These are phyloP conservation scores for Psylliodes chrysocephalus DNA, from an alignment of 2,888 invertebrate species.

Conservation along the genomic window DNA sequence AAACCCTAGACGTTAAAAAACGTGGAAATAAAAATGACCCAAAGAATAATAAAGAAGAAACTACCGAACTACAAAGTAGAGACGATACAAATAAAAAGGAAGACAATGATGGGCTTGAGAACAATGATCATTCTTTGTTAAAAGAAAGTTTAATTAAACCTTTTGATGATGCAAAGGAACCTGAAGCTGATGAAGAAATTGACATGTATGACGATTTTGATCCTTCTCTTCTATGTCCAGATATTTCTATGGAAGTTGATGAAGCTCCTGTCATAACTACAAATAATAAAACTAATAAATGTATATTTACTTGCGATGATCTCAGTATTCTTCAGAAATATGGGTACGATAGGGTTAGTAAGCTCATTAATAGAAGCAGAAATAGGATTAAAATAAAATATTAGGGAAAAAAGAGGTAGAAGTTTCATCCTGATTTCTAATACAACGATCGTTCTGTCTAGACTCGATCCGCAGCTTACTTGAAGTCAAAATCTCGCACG, in stretches of 20 bases:
- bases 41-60: constrained; percentile 2
- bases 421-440: no score
- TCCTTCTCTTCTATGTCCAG: constrained; percentile 59
- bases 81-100: background rate
- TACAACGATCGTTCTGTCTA: no score
- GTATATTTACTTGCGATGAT: no score
- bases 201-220: constrained; percentile 54
- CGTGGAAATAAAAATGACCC: background rate
- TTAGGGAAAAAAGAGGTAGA: no score
- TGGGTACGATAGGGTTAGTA: no score
- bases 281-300: no score
- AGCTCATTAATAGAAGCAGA: no score
- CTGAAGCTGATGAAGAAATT: constrained; percentile 41
- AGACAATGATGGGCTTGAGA: background rate
- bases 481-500: no score
- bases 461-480: no score
- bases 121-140: constrained; percentile 1
- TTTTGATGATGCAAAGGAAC: constrained; percentile 11
- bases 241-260: constrained; percentile 61
- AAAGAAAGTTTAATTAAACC: constrained; percentile 36
- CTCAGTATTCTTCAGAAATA: no score
- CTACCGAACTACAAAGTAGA: no score
- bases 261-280: constrained; percentile 54
- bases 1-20: constrained; percentile 18
- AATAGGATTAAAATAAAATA: no score